phyloP scores from a whole-genome alignment of 2,113 vertebrate species.

The Ammodytes dubius region DNA sequence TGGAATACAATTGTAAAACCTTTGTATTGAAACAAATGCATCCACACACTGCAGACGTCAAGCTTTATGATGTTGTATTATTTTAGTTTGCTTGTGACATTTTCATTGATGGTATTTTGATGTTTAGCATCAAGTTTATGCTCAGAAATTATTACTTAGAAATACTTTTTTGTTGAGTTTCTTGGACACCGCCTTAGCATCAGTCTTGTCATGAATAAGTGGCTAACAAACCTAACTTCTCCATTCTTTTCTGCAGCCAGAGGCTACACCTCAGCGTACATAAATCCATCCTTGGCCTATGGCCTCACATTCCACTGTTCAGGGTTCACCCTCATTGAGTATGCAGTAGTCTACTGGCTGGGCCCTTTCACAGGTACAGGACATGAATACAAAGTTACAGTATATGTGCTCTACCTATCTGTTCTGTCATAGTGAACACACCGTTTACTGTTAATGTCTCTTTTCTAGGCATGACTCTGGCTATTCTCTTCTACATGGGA shows the following conservation, averaged over 20 bases:
- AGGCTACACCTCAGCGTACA: slow-evolving; percentile 86
- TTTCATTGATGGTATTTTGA: background rate
- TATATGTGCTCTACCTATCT: background rate
- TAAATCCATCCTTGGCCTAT: slow-evolving; percentile 90
- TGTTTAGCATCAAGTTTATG: background rate
- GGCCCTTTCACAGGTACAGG: slow-evolving; percentile 87
- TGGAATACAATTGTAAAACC: background rate
- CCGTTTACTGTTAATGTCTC: slow-evolving; percentile 4
- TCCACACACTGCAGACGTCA: background rate
- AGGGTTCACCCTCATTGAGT: slow-evolving; percentile 86
- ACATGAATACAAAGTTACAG: background rate
- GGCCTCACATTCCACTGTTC: slow-evolving; percentile 89
- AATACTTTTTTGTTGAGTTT: background rate
- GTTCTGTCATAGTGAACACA: background rate
- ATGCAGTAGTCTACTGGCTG: slow-evolving; percentile 91
- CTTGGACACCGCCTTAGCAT: background rate
- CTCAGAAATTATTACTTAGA: background rate
- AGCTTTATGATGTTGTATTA: background rate
- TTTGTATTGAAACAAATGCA: background rate
- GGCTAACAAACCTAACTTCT: background rate
- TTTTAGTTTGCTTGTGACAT: background rate
- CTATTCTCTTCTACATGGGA: slow-evolving; percentile 88
- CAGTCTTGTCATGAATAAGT: background rate
- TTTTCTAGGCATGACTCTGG: slow-evolving; percentile 89
- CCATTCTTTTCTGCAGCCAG: slow-evolving; percentile 76